These are phyloP conservation scores for Entomobrya multifasciata DNA, from an alignment of 2,888 invertebrate genomes.

Conservation along the genomic window DNA sequence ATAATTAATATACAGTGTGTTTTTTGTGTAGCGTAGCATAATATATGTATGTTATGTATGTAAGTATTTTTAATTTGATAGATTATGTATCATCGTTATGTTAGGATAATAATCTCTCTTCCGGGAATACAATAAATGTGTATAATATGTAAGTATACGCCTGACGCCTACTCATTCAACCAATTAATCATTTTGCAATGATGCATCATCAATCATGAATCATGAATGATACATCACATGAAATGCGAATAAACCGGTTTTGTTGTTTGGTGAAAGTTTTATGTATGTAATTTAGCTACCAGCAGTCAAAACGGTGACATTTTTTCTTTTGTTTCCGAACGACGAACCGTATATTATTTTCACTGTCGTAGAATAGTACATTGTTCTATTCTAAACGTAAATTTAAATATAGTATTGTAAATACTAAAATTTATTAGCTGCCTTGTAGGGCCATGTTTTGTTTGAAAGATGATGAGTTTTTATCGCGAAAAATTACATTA, in stretches of 20 bases:
- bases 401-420: neutral
- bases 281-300: neutral
- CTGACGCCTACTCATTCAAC: neutral
- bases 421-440: slow-evolving; percentile 17
- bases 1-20: neutral
- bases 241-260: slow-evolving; percentile 12
- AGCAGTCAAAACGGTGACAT: neutral
- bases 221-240: neutral
- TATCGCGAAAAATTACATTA: neutral
- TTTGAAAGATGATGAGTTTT: slow-evolving; percentile 41
- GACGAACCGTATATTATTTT: neutral
- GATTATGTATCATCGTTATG: slow-evolving; percentile 6
- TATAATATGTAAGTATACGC: slow-evolving; percentile 6
- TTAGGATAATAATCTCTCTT: slow-evolving; percentile 55
- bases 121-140: slow-evolving; percentile 27
- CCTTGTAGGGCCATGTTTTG: slow-evolving; percentile 16
- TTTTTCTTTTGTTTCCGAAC: neutral
- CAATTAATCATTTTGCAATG: neutral
- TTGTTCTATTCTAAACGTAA: neutral
- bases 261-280: slow-evolving; percentile 7
- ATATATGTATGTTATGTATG: neutral
- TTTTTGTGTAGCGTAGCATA: neutral
- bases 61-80: slow-evolving; percentile 19
- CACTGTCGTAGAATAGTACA: too few relatives aligned
- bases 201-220: neutral